Evolutionary conservation across 1,140 invertebrate species (phyloP), one percentile per base, ranked within the genome.

Genomic region (Drosophila simulans): DNA sequence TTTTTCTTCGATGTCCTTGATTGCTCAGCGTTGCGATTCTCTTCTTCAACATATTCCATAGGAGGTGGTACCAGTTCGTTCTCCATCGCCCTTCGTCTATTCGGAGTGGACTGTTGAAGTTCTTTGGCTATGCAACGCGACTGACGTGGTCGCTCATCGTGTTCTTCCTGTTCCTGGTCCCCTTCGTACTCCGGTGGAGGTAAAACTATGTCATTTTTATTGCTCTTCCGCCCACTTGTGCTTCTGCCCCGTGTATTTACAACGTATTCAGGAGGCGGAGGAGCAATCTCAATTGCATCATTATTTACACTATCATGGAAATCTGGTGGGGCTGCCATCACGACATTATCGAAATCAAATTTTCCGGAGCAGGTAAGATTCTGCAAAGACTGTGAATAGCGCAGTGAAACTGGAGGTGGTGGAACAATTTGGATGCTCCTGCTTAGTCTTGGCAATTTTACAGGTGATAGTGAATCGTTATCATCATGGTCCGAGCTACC

Each of bases 401-500:
- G 64, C 11, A 77, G 11, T 2, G 57, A 76, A n/a, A 10, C 22
- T 15, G 84, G 69, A 5, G 80, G 72, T 17, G 80, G 72, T 15
- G 84, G 64, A 22, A 88, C 75, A 53, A 88, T 88, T 4, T 20
- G 1, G n/a, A 34, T 15, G 11, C 39, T 69, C 17, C 2, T 13
- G 22, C 35, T 53, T 0, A 46, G 4, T n/a, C 58, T 55, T 0
- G 17, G 0, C 5, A 27, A 48, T 35, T 82, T 76, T 15, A 51
- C 40, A 4, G 59, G 56, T 3, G 64, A 58, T 5, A 51, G 42
- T 3, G 31, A 31, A 1, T 43, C 15, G 0, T 13, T 48, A 2
- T 72, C 48, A 22, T 91, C 85, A 1, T 5, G 5, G 10, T 57
- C 42, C 0, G 90, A 91, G 17, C 74, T 13, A 1, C 85, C 90